Percentiles rank a stretch among this genome's conserved stretches.
Conservation (phyloP, 2,888 invertebrate genomes). For the Drosophila tanythrix region DNA sequence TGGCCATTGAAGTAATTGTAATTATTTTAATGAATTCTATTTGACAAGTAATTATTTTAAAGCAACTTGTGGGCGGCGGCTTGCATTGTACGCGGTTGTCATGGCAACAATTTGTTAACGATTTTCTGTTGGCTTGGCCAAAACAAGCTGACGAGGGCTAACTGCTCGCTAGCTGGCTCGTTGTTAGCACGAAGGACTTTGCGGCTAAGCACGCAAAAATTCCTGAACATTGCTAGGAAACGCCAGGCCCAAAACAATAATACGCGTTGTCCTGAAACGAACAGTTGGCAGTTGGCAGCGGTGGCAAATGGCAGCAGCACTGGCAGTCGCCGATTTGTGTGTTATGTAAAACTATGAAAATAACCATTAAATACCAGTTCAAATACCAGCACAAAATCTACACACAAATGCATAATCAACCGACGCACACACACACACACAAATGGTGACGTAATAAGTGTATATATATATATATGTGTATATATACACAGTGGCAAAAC, state of each 20-base stretch:
- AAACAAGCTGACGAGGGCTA: conserved; percentile 65
- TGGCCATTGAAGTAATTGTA: conserved; percentile 42
- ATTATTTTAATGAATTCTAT: conserved; percentile 53
- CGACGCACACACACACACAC: conserved; percentile 15
- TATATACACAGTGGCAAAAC: background rate
- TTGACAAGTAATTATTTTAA: conserved; percentile 43
- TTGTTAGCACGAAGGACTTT: conserved; percentile 51
- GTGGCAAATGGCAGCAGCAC: conserved; percentile 71
- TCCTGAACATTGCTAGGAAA: conserved; percentile 82
- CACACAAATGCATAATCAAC: conserved; percentile 10
- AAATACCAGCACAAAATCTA: conserved; percentile 23
- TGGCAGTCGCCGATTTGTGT: conserved; percentile 60
- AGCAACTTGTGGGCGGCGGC: conserved; percentile 16
- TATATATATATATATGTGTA: no score
- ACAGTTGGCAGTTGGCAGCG: conserved; percentile 73
- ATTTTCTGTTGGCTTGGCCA: conserved; percentile 70
- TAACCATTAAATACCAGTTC: conserved; percentile 29
- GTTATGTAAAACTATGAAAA: conserved; percentile 45
- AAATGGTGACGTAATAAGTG: conserved; percentile 73
- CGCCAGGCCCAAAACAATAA: conserved; percentile 78
- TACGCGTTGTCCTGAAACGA: conserved; percentile 56
- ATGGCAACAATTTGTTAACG: conserved; percentile 66
- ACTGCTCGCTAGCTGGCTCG: conserved; percentile 30
- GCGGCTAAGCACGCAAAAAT: conserved; percentile 62
- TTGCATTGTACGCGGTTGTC: conserved; percentile 27